Percentiles rank a stretch among this genome's conserved stretches.
These are phyloP conservation scores for Chaetodon trifascialis DNA, from an alignment of 2,113 vertebrate genomes.

Conservation along the genomic window DNA sequence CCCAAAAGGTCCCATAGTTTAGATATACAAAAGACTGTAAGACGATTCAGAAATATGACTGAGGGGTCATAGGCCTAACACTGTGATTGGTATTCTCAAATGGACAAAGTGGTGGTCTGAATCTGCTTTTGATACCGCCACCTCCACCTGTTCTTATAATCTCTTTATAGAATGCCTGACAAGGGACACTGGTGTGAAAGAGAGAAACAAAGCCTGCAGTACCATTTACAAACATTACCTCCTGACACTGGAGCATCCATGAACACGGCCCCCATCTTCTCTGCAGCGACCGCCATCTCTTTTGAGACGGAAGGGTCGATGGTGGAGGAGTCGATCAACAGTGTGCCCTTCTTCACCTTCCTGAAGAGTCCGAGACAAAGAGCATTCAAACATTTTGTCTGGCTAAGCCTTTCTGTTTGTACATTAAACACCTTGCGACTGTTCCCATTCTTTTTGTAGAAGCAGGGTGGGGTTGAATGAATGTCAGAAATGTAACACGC, in stretches of 20 bases:
- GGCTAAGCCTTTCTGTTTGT: background rate
- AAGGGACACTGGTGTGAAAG: background rate
- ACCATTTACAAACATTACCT: conserved; percentile 83
- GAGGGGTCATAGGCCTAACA: conserved; percentile 57
- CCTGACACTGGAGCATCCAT: conserved; percentile 99
- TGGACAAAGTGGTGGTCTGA: conserved; percentile 36
- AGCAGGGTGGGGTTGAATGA: background rate
- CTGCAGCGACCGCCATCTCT: conserved; percentile 92
- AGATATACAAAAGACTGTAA: conserved; percentile 74
- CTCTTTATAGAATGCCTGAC: background rate
- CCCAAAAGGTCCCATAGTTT: conserved; percentile 70
- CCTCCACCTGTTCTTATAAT: background rate
- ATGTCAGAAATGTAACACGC: background rate
- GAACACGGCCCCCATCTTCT: conserved; percentile 97
- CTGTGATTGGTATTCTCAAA: conserved; percentile 38
- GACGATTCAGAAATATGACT: conserved; percentile 55
- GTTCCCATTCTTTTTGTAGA: background rate
- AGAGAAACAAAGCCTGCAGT: background rate
- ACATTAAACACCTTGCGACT: background rate
- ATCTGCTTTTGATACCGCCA: conserved; percentile 33
- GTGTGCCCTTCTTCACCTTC: conserved; percentile 97
- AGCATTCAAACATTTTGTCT: background rate
- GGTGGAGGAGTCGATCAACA: conserved; percentile 98
- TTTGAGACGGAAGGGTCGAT: conserved; percentile 95
- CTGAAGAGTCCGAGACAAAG: conserved; percentile 74